Evolutionary conservation across 2,797 vertebrate species (phyloP).

Genomic region (Lophius americanus): DNA sequence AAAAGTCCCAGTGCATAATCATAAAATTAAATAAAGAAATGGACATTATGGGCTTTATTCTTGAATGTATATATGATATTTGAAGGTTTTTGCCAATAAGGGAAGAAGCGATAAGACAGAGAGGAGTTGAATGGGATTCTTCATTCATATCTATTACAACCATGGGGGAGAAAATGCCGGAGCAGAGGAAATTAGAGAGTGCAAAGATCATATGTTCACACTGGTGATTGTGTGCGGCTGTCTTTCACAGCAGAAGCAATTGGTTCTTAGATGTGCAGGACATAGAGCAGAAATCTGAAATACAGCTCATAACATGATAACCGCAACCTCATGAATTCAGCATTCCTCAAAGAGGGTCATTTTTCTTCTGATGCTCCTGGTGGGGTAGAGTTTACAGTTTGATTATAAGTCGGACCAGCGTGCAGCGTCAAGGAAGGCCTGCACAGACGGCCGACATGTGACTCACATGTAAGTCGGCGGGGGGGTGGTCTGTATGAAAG

Average conservation of each 20-base stretch:
- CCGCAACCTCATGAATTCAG: conserved; percentile 23
- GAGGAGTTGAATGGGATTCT: conserved; percentile 13
- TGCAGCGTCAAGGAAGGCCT: conserved; percentile 14
- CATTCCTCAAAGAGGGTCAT: conserved; percentile 11
- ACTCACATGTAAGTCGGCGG: conserved; percentile 19
- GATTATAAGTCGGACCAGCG: not conserved
- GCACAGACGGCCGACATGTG: conserved; percentile 26
- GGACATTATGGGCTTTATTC: not conserved
- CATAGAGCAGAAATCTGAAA: not conserved
- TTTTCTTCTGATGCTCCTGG: conserved; percentile 9
- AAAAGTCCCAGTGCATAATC: conserved; percentile 3
- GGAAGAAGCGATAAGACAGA: not conserved
- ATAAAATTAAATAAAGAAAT: not conserved
- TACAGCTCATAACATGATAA: conserved; percentile 3
- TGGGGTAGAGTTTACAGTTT: not conserved
- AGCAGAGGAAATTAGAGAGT: conserved; percentile 3
- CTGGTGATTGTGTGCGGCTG: not conserved
- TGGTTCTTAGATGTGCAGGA: conserved; percentile 24
- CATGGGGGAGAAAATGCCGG: not conserved
- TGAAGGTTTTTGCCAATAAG: not conserved
- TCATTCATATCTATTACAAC: not conserved
- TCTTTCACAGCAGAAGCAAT: conserved; percentile 3
- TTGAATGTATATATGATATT: conserved; percentile 6
- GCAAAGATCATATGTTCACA: conserved; percentile 13
- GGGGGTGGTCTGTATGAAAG: conserved; percentile 27